Evolutionary conservation across 2,888 invertebrate species (phyloP).

Genomic region (Apodemia hepburni): DNA sequence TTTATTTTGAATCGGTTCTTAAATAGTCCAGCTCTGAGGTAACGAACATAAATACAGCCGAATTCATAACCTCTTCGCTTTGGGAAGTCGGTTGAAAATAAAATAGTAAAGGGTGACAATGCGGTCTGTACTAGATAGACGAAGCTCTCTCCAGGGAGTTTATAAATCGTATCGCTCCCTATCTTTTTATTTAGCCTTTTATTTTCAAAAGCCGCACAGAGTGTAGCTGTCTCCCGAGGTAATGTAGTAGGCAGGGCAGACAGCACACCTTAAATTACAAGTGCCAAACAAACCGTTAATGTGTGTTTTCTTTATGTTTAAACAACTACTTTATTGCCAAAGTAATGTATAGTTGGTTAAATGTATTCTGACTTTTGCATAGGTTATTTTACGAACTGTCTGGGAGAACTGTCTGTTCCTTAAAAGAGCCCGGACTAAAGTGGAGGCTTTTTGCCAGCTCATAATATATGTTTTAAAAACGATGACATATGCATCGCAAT

Average conservation of each 20-base stretch:
- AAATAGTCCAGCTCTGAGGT: too few species aligned
- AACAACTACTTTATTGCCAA: neutral
- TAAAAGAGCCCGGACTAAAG: too few species aligned
- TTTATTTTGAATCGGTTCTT: too few species aligned
- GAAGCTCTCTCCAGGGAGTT: slow-evolving; percentile 49
- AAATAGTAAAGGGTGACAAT: slow-evolving; percentile 51
- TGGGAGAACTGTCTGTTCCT: too few species aligned
- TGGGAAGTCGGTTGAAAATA: too few species aligned
- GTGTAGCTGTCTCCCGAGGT: slow-evolving; percentile 17
- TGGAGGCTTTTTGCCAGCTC: too few species aligned
- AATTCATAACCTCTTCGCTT: too few species aligned
- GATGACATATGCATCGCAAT: too few species aligned
- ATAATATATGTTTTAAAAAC: too few species aligned
- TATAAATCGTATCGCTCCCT: slow-evolving; percentile 66
- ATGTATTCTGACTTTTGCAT: too few species aligned
- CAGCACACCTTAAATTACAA: slow-evolving; percentile 1
- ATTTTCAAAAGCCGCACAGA: slow-evolving; percentile 11
- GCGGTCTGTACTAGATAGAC: slow-evolving; percentile 42
- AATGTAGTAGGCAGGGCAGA: neutral
- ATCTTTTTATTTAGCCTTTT: slow-evolving; percentile 47
- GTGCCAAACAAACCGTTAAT: slow-evolving; percentile 1
- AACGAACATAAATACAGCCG: too few species aligned
- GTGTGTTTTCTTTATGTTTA: slow-evolving; percentile 7
- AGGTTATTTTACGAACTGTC: too few species aligned
- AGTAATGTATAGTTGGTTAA: neutral